phyloP scores from a whole-genome alignment of 2,797 vertebrate genomes.

The Cossypha dichroa region DNA sequence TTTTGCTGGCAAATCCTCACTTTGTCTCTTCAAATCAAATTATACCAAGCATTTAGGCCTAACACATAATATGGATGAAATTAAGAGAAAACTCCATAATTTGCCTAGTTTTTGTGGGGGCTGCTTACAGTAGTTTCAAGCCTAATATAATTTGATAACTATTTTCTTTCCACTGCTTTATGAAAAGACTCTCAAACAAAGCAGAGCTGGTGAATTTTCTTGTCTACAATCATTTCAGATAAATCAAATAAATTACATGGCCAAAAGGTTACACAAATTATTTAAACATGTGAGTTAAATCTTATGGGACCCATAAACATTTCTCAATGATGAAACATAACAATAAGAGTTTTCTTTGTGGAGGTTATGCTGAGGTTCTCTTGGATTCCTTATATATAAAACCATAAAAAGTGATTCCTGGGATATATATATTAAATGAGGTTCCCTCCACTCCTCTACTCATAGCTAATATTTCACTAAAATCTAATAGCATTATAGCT shows the following conservation, averaged over 20 bases:
- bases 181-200: slow-evolving; percentile 32
- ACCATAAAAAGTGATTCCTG: slow-evolving; percentile 13
- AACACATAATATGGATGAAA: neutral
- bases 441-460: neutral
- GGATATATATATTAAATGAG: neutral
- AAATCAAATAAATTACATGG: slow-evolving; percentile 70
- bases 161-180: neutral
- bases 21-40: neutral
- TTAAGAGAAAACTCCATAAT: neutral
- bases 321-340: slow-evolving; percentile 63
- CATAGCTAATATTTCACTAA: slow-evolving; percentile 31
- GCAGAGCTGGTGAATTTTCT: slow-evolving; percentile 54
- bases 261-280: slow-evolving; percentile 70
- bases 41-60: neutral
- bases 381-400: slow-evolving; percentile 19
- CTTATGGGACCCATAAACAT: slow-evolving; percentile 63
- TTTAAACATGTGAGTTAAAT: slow-evolving; percentile 65
- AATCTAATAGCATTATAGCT: neutral
- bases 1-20: neutral
- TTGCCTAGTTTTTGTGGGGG: neutral
- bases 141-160: neutral
- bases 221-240: slow-evolving; percentile 47
- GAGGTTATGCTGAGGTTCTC: slow-evolving; percentile 37
- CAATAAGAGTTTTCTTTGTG: slow-evolving; percentile 59
- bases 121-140: neutral